Evolutionary conservation across 35 echinoderm and acorn worm species (phyloP).

Genomic region (Ophioderma brevispina): DNA sequence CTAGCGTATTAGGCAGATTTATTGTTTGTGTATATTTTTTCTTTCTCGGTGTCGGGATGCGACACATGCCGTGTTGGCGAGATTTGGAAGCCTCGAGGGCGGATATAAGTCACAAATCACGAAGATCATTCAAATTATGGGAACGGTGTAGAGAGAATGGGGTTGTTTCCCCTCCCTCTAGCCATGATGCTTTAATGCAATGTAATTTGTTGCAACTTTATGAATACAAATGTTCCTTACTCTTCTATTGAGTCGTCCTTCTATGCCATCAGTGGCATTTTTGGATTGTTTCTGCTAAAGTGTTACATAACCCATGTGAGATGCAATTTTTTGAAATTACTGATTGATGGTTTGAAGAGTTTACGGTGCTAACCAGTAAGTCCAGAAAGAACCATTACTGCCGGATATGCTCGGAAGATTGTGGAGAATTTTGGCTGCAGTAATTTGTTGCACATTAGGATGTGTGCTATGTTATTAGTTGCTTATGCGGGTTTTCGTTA

Average conservation of each 20-base stretch:
- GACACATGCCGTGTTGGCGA: no score
- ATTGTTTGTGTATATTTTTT: no score
- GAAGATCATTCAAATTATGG: not conserved
- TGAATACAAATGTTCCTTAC: not conserved
- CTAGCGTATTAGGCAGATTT: no score
- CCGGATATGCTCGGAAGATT: not conserved
- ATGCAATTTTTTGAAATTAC: not conserved
- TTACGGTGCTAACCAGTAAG: not conserved
- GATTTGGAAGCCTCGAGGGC: constrained; percentile 11
- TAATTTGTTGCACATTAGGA: constrained; percentile 13
- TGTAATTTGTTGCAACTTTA: constrained; percentile 1
- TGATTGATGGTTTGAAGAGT: constrained; percentile 1
- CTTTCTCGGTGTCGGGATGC: no score
- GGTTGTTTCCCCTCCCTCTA: not conserved
- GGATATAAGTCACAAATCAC: not conserved
- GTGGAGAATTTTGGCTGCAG: not conserved
- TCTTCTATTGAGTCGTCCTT: constrained; percentile 4
- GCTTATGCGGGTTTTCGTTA: constrained; percentile 19
- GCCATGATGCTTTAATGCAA: constrained; percentile 1
- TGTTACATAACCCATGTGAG: not conserved
- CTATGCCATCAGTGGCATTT: constrained; percentile 13
- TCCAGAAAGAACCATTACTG: not conserved
- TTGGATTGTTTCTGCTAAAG: not conserved
- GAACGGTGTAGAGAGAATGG: not conserved
- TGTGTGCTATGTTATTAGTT: constrained; percentile 21